phyloP scores from a whole-genome alignment of 1,140 invertebrate genomes.

The Drosophila triauraria region DNA sequence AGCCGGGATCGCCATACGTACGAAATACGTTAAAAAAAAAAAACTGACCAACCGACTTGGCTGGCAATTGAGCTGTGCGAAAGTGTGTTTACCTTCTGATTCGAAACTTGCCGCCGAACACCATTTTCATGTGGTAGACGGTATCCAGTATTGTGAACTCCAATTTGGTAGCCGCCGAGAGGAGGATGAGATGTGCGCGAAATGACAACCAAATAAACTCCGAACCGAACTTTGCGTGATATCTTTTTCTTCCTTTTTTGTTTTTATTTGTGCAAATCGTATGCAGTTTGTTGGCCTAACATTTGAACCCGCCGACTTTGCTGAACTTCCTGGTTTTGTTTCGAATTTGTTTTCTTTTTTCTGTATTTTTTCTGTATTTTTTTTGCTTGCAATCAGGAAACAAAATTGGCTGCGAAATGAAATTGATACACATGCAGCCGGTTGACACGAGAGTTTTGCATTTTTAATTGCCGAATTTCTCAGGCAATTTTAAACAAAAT shows the following conservation, averaged over 20 bases:
- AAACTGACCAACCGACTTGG: slow-evolving; percentile 41
- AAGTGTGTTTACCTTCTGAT: slow-evolving; percentile 76
- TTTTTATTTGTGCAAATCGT: slow-evolving; percentile 61
- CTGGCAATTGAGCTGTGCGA: slow-evolving; percentile 35
- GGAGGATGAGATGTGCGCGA: slow-evolving; percentile 15
- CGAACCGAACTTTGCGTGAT: slow-evolving; percentile 42
- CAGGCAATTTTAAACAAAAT: slow-evolving; percentile 31
- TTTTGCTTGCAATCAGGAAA: slow-evolving; percentile 37
- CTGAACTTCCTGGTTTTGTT: slow-evolving; percentile 61
- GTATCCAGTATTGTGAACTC: slow-evolving; percentile 80
- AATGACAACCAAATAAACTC: slow-evolving; percentile 37
- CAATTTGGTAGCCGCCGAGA: slow-evolving; percentile 58
- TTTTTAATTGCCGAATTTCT: slow-evolving; percentile 64
- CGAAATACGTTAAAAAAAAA: not conserved
- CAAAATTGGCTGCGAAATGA: slow-evolving; percentile 34
- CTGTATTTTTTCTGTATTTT: slow-evolving; percentile 1
- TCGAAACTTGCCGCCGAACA: slow-evolving; percentile 83
- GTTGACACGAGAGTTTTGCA: slow-evolving; percentile 69
- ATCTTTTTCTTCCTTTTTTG: slow-evolving; percentile 39
- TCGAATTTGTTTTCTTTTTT: slow-evolving; percentile 5
- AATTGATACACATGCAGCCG: slow-evolving; percentile 72
- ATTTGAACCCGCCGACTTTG: slow-evolving; percentile 65
- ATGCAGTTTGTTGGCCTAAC: slow-evolving; percentile 68
- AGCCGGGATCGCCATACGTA: slow-evolving; percentile 28
- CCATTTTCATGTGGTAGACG: slow-evolving; percentile 78